Conservation (phyloP, 2,888 invertebrate genomes). For the Xylocampa areola region DNA sequence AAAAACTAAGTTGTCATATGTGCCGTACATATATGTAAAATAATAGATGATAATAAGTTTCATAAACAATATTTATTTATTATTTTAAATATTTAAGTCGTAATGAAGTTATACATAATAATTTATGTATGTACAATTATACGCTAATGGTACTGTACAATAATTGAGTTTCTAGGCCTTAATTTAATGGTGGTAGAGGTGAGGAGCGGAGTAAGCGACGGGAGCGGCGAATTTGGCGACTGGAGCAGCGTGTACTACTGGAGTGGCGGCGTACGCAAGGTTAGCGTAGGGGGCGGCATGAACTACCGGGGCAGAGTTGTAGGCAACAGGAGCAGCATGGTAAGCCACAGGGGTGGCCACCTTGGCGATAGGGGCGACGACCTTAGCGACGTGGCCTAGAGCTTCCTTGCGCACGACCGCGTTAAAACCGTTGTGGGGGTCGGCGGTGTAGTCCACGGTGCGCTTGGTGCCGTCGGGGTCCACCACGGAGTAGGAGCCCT, state of each 20-base stretch:
- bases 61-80: slow-evolving; percentile 40
- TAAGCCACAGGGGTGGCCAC: slow-evolving; percentile 56
- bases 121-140: slow-evolving; percentile 63
- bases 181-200: slow-evolving; percentile 82
- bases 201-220: slow-evolving; percentile 69
- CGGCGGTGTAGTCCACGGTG: slow-evolving; percentile 87
- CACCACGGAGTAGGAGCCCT: slow-evolving; percentile 88
- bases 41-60: not conserved
- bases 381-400: slow-evolving; percentile 72
- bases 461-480: slow-evolving; percentile 90
- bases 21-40: too few species aligned
- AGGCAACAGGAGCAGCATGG: slow-evolving; percentile 61
- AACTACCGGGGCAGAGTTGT: slow-evolving; percentile 90
- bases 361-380: slow-evolving; percentile 63
- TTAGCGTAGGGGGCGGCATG: slow-evolving; percentile 57
- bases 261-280: slow-evolving; percentile 73
- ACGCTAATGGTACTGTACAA: slow-evolving; percentile 60
- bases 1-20: too few species aligned
- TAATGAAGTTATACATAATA: slow-evolving; percentile 59
- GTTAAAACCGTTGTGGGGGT: slow-evolving; percentile 87
- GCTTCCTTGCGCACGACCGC: slow-evolving; percentile 88
- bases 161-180: slow-evolving; percentile 67
- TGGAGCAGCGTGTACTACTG: slow-evolving; percentile 70
- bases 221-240: slow-evolving; percentile 72
- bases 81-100: slow-evolving; percentile 68